These are phyloP conservation scores for Oncopodura yosiiana DNA, from an alignment of 1,140 invertebrate genomes.

Conservation along the genomic window DNA sequence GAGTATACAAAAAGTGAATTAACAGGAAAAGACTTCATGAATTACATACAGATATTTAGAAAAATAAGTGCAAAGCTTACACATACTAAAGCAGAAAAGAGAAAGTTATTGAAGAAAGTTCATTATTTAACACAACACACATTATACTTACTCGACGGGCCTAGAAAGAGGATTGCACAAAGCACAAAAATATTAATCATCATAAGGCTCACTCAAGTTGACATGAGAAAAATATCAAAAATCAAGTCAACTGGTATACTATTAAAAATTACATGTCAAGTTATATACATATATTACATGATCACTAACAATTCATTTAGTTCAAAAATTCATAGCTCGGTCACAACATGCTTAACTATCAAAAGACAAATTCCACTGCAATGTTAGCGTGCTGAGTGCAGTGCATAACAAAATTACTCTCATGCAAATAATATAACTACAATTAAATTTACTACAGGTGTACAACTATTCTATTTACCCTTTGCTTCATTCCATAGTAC, in stretches of 20 bases:
- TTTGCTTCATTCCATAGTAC: constrained; percentile 29
- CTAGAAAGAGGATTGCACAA: no score
- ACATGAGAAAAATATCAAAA: no score
- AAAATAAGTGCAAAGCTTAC: no score
- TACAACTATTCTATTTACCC: constrained; percentile 13
- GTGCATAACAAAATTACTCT: neutral
- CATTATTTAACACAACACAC: no score
- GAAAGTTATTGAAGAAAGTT: no score
- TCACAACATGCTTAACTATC: neutral
- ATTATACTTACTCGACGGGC: no score
- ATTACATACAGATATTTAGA: neutral
- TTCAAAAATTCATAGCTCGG: neutral
- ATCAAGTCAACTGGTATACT: no score
- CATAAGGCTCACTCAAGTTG: no score
- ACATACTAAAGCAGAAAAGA: no score
- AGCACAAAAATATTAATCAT: no score
- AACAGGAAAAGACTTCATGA: neutral
- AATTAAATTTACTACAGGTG: neutral
- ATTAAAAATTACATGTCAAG: no score
- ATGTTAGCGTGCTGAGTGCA: neutral
- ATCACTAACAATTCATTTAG: constrained; percentile 1
- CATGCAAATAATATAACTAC: neutral
- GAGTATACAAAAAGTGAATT: neutral
- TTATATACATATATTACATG: neutral
- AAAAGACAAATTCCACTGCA: constrained; percentile 3